phyloP scores from a whole-genome alignment of 2,113 vertebrate genomes.

The Thryonomys swinderianus region DNA sequence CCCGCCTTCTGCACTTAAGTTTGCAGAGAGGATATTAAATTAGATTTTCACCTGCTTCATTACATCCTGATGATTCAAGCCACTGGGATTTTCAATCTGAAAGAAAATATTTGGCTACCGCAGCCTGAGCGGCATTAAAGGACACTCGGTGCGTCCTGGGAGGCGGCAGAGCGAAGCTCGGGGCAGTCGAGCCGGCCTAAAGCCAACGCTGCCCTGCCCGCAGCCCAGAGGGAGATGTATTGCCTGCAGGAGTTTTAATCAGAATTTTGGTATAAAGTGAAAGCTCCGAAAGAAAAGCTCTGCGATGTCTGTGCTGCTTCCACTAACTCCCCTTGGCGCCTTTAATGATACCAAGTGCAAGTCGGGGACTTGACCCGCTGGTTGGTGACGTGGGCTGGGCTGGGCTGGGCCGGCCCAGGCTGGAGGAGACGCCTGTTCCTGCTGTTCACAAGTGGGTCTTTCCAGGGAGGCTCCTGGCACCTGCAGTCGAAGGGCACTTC shows the following conservation, averaged over 20 bases:
- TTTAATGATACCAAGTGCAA: background rate
- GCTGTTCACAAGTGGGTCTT: background rate
- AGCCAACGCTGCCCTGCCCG: background rate
- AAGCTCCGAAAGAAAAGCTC: background rate
- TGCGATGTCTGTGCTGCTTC: background rate
- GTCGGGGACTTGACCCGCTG: too few species aligned
- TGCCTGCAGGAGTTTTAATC: background rate
- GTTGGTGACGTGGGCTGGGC: background rate
- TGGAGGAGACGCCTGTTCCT: background rate
- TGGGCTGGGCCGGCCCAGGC: background rate
- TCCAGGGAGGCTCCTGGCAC: too few species aligned
- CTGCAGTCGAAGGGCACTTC: background rate
- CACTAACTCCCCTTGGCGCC: background rate
- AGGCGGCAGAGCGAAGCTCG: background rate
- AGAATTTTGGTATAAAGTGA: background rate
- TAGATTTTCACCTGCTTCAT: conserved; percentile 44
- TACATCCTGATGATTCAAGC: conserved; percentile 25
- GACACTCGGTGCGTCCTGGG: background rate
- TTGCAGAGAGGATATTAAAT: conserved; percentile 38
- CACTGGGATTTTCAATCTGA: conserved; percentile 49
- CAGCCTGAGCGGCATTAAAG: background rate
- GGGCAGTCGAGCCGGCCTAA: background rate
- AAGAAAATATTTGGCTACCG: conserved; percentile 60
- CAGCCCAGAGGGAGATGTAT: background rate
- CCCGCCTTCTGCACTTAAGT: background rate